Evolutionary conservation across 2,113 vertebrate genomes (phyloP).

Genomic region (Pterocles orientalis): DNA sequence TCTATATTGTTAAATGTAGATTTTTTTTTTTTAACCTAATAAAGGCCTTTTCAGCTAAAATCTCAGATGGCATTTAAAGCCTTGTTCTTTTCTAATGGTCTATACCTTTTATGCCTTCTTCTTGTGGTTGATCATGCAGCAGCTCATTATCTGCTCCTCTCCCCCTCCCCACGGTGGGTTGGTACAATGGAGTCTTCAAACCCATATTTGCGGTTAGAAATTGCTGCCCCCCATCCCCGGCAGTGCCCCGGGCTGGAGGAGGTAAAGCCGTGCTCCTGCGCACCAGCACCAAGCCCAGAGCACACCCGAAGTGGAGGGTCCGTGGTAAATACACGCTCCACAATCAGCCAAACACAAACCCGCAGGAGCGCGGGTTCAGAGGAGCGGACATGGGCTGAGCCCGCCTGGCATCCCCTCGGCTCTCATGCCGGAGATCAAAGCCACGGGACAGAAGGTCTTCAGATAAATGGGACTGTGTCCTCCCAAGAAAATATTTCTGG

Average conservation of each 20-base stretch:
- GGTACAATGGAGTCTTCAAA: conserved; percentile 13
- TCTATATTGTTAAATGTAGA: conserved; percentile 48
- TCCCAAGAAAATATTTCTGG: not conserved
- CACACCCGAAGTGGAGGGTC: not conserved
- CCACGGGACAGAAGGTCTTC: not conserved
- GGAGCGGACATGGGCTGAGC: not conserved
- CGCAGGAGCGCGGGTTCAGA: rapidly evolving
- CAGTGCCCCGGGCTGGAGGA: not conserved
- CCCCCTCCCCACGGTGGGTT: not conserved
- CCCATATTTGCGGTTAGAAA: not conserved
- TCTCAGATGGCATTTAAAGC: conserved; percentile 59
- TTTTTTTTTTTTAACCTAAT: conserved; percentile 32
- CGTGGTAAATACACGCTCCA: not conserved
- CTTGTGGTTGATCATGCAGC: not conserved
- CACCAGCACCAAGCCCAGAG: not conserved
- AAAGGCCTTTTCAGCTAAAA: conserved; percentile 43
- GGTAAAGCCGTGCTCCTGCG: not conserved
- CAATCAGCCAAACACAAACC: not conserved
- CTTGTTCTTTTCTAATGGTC: conserved; percentile 49
- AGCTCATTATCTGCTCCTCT: conserved; percentile 39
- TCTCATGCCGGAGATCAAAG: not conserved
- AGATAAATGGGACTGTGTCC: not conserved
- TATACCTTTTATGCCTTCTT: conserved; percentile 46
- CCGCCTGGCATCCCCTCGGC: not conserved
- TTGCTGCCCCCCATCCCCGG: not conserved